Conservation (phyloP, 2,797 vertebrate species). For the Carapus acus region DNA sequence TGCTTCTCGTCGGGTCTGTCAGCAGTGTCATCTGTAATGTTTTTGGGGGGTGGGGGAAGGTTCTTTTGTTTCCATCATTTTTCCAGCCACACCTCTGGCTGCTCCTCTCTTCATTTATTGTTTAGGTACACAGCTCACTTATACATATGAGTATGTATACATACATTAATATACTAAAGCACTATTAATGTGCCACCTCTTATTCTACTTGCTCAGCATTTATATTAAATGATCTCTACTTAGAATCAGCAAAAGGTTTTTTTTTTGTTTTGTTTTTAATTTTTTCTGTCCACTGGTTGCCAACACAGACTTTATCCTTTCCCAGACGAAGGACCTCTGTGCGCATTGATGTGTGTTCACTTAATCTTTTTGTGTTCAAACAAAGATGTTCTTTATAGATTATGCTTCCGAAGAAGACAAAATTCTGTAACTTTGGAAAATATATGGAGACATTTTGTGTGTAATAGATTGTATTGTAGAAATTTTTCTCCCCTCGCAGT, state of each 20-base stretch:
- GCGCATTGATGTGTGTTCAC: constrained; percentile 74
- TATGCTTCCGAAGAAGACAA: constrained; percentile 71
- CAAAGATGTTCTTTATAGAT: constrained; percentile 73
- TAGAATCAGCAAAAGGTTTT: constrained; percentile 71
- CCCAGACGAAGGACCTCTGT: constrained; percentile 76
- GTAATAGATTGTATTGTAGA: constrained; percentile 72
- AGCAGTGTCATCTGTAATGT: constrained; percentile 31
- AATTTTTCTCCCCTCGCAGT: constrained; percentile 48
- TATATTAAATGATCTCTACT: constrained; percentile 90
- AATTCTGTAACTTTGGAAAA: constrained; percentile 65
- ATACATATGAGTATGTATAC: constrained; percentile 78
- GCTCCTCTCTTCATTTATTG: constrained; percentile 66
- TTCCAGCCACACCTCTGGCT: constrained; percentile 57
- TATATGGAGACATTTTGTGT: constrained; percentile 64
- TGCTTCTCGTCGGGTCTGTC: constrained; percentile 44
- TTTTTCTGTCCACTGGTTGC: constrained; percentile 73
- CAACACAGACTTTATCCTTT: constrained; percentile 79
- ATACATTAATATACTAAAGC: constrained; percentile 76
- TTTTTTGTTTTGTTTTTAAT: constrained; percentile 45
- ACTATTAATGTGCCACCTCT: constrained; percentile 75
- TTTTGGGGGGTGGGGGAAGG: too few relatives aligned
- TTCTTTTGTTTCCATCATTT: constrained; percentile 9
- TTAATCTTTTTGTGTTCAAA: constrained; percentile 76
- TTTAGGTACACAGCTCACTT: constrained; percentile 75
- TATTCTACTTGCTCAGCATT: constrained; percentile 82